Evolutionary conservation across 2,888 invertebrate genomes (phyloP), one percentile per base, ranked within the genome.

Genomic region (Luperina testacea): DNA sequence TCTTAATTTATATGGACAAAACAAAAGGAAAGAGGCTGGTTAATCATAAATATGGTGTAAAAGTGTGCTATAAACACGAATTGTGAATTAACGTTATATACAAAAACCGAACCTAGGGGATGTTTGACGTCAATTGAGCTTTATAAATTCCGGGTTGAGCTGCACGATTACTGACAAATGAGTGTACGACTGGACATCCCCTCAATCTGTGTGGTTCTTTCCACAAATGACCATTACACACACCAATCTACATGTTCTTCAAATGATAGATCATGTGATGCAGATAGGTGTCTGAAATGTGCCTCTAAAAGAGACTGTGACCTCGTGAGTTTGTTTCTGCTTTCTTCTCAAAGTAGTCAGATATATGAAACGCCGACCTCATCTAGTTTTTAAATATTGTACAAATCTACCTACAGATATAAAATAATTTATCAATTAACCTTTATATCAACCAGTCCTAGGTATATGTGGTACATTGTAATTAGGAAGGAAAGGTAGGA

Each of bases 1-100:
- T 63, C 27, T 72, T 83, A 74, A 83, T 87, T 85, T 85, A 74
- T 87, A 79, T 32, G 59, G 8, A 75, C 38, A 59, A 67, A 75
- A 86, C 48, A 65, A 81, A 61, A n/a, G 80, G 59, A 68, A 68
- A 42, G 72, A 71, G 38, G 61, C 68, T 81, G 72, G 32, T 80
- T 61, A 24, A 59, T 72, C 65, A 85, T 72, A 85, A 81, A 69
- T 72, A 80, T 72, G 27, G 57, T 48, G 48, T 61, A 38, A 63
- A 51, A 63, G 6, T 72, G 68, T 42, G 42, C 9, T 63, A 15
- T 15, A 24, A 48, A 48, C 53, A 68, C 48, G 71, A 57, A 45
- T 42, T n/a, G 38, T 38, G 38, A 51, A 38, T 24, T 51, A 27
- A 42, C 17, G 8, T 5, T 32, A 27, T 61, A 17, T 9, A 78